phyloP scores from a whole-genome alignment of 2,113 vertebrate genomes.

The Lutjanus erythropterus region DNA sequence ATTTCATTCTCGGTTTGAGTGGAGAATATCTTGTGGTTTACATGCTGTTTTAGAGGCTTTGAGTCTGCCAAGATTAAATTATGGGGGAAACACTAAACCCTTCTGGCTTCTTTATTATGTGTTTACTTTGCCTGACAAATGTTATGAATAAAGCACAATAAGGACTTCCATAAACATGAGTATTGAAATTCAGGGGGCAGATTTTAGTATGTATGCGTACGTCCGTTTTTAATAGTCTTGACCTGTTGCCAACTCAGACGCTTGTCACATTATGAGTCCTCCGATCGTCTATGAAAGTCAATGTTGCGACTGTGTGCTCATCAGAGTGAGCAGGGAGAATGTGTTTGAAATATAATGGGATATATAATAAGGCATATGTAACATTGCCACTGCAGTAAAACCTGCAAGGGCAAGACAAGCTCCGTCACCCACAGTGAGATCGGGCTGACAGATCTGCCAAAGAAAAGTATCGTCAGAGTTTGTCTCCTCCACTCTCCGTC shows the following conservation, averaged over 20 bases:
- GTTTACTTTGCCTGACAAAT: slow-evolving; percentile 9
- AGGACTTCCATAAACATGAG: neutral
- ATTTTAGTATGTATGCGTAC: neutral
- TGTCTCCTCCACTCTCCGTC: slow-evolving; percentile 21
- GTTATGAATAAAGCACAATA: neutral
- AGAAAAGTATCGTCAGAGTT: slow-evolving; percentile 31
- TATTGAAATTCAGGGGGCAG: neutral
- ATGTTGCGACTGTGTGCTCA: slow-evolving; percentile 48
- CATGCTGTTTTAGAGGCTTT: slow-evolving; percentile 33
- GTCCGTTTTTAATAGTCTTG: slow-evolving; percentile 36
- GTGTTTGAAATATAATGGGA: slow-evolving; percentile 65
- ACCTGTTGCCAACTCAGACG: slow-evolving; percentile 42
- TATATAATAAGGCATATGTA: slow-evolving; percentile 61
- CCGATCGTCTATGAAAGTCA: slow-evolving; percentile 51
- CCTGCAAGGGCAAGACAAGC: slow-evolving; percentile 40
- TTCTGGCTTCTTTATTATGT: slow-evolving; percentile 2
- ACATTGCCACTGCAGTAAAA: slow-evolving; percentile 53
- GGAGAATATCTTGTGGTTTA: slow-evolving; percentile 24
- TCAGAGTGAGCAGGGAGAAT: slow-evolving; percentile 44
- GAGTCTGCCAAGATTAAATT: slow-evolving; percentile 42
- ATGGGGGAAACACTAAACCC: slow-evolving; percentile 27
- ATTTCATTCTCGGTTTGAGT: slow-evolving; percentile 12
- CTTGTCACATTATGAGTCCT: slow-evolving; percentile 50
- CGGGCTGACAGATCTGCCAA: slow-evolving; percentile 40
- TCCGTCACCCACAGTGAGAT: slow-evolving; percentile 48